Conservation (phyloP, 2,888 invertebrate species). For the Hanleya hanleyi region DNA sequence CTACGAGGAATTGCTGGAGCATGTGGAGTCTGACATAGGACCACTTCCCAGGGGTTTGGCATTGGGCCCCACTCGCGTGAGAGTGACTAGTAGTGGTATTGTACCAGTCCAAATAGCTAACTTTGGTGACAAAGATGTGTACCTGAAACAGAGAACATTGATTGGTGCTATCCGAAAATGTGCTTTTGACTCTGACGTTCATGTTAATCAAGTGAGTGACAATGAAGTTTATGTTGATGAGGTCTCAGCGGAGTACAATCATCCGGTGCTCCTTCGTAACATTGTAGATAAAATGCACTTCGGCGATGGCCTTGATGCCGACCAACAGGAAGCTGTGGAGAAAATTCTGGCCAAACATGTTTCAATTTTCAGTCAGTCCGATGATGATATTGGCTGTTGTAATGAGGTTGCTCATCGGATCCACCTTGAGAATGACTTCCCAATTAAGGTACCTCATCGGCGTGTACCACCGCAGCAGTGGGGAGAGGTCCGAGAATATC, state of each 20-base stretch:
- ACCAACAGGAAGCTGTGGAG: neutral
- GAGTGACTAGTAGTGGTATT: neutral
- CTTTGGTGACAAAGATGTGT: constrained; percentile 11
- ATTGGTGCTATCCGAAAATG: neutral
- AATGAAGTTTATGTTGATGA: neutral
- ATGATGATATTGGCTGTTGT: constrained; percentile 17
- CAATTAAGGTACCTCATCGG: constrained; percentile 22
- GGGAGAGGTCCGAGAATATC: constrained; percentile 32
- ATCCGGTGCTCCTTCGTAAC: neutral
- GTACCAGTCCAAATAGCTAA: constrained; percentile 5
- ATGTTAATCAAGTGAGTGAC: neutral
- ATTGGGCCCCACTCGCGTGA: neutral
- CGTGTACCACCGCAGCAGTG: constrained; percentile 30
- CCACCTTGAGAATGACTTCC: neutral
- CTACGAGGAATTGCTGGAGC: neutral
- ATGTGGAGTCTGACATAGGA: neutral
- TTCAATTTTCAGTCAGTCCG: constrained; percentile 2
- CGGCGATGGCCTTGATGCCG: neutral
- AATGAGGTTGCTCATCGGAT: constrained; percentile 14
- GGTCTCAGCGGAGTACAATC: neutral
- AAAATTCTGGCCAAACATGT: neutral
- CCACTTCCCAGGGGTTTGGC: neutral
- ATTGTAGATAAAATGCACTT: neutral
- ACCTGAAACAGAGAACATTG: neutral
- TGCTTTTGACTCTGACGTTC: neutral